These are phyloP conservation scores for Thecocarcelia acutangulata DNA, from an alignment of 2,888 invertebrate genomes.

Conservation along the genomic window DNA sequence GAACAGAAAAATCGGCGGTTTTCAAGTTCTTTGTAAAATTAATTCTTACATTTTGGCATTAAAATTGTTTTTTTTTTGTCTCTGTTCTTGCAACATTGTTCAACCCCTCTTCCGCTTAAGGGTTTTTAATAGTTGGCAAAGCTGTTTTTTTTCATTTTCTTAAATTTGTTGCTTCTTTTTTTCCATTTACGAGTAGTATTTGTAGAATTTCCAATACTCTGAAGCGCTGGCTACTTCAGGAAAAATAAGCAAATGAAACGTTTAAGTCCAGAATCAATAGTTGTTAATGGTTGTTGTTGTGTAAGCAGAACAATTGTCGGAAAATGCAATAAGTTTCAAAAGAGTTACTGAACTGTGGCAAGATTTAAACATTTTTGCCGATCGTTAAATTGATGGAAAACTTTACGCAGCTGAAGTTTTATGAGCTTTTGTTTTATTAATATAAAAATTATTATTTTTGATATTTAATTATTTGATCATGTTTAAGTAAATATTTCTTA, in stretches of 20 bases:
- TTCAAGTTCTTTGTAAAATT: constrained; percentile 63
- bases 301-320: constrained; percentile 42
- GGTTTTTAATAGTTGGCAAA: constrained; percentile 44
- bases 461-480: too few species aligned
- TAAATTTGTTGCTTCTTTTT: constrained; percentile 20
- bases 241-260: constrained; percentile 7
- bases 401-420: constrained; percentile 6
- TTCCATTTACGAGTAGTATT: not conserved
- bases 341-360: constrained; percentile 22
- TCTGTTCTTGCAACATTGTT: constrained; percentile 43
- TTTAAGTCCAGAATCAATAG: not conserved
- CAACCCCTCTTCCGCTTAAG: constrained; percentile 40
- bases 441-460: not conserved
- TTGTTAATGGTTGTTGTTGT: constrained; percentile 11
- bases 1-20: constrained; percentile 66
- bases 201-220: not conserved
- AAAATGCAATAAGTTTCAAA: constrained; percentile 40
- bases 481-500: too few species aligned
- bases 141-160: constrained; percentile 4
- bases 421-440: not conserved
- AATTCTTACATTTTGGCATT: constrained; percentile 53
- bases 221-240: not conserved
- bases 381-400: constrained; percentile 17
- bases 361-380: constrained; percentile 37
- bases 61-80: constrained; percentile 30